Base-by-base conservation (phyloP, 2,888 invertebrate genomes). In the Cabera pusaria region DNA sequence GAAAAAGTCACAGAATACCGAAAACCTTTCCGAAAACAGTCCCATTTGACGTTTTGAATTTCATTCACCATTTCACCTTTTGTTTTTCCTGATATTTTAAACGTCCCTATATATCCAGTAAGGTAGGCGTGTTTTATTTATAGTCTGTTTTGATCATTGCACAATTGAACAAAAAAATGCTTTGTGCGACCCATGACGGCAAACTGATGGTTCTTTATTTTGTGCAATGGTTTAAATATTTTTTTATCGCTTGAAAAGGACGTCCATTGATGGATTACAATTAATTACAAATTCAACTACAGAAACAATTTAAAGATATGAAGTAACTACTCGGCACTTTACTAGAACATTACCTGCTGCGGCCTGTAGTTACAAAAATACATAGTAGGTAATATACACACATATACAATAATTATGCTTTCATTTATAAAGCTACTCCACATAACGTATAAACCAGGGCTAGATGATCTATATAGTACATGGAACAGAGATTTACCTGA, bases 121-220 rank as follows among this genome's bases (percentile, higher is more conserved):
- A 74, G 76, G 61, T 73, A 59, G 83, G 84, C 79, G 83, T 79
- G 72, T 68, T 69, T 73, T 78, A 80, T 84, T 82, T 82, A 80
- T 78, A 62, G 67, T 63, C 61, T 75, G 78, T 79, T 82, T 65
- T 82, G 80, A 81, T 79, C 67, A 66, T 64, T 72, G 65, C 64
- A 77, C 73, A 74, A 74, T 75, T 59, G 68, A 48, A 49, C 49
- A 53, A 60, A 63, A 64, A 63, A 62, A 54, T 42, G 40, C 57
- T 64, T 66, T 66, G 64, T 65, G 51, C 44, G 44, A 43, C 53
- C 52, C 45, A 49, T 60, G 66, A 67, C 60, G 50, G 59, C 42
- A 50, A 65, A 66, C 67, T 67, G 64, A 72, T 64, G 49, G 60
- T 44, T 44, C 53, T 63, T 64, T 59, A 57, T 64, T 49, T 52